phyloP scores from a whole-genome alignment of 1,140 invertebrate genomes.

The Bombus vancouverensis region DNA sequence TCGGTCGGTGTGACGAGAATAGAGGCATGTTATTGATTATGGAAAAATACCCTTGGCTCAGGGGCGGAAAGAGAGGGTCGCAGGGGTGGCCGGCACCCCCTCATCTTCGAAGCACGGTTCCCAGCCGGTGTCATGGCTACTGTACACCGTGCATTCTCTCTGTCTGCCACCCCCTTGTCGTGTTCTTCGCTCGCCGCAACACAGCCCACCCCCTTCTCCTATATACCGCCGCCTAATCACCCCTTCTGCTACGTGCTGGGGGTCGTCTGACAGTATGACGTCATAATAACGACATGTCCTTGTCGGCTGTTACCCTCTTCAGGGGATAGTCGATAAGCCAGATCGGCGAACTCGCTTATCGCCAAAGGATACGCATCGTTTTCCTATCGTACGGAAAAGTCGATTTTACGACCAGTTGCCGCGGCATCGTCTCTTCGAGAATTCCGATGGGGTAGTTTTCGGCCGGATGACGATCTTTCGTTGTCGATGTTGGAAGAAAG shows the following conservation, averaged over 20 bases:
- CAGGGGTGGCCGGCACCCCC: slow-evolving; percentile 65
- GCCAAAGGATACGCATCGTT: slow-evolving; percentile 41
- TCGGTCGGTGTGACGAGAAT: slow-evolving; percentile 78
- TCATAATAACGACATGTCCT: slow-evolving; percentile 64
- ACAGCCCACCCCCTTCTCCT: neutral
- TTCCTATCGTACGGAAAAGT: slow-evolving; percentile 11
- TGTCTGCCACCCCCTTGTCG: slow-evolving; percentile 32
- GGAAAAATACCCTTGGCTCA: slow-evolving; percentile 77
- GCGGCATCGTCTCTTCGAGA: too few relatives aligned
- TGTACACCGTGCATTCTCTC: slow-evolving; percentile 66
- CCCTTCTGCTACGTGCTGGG: slow-evolving; percentile 19
- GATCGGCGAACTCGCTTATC: slow-evolving; percentile 43
- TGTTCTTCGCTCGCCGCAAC: slow-evolving; percentile 48
- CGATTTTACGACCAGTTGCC: slow-evolving; percentile 40
- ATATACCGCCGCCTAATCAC: slow-evolving; percentile 36
- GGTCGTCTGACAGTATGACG: slow-evolving; percentile 60
- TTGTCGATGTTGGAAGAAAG: neutral
- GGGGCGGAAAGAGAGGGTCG: slow-evolving; percentile 55
- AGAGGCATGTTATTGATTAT: slow-evolving; percentile 81
- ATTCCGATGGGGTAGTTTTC: neutral
- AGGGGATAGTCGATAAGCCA: slow-evolving; percentile 42
- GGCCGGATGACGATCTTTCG: neutral
- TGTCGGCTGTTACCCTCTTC: slow-evolving; percentile 57
- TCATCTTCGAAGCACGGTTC: slow-evolving; percentile 68
- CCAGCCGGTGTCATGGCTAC: slow-evolving; percentile 77